These are phyloP conservation scores for Tragulus kanchil DNA, from an alignment of 2,113 vertebrate genomes.

Conservation along the genomic window DNA sequence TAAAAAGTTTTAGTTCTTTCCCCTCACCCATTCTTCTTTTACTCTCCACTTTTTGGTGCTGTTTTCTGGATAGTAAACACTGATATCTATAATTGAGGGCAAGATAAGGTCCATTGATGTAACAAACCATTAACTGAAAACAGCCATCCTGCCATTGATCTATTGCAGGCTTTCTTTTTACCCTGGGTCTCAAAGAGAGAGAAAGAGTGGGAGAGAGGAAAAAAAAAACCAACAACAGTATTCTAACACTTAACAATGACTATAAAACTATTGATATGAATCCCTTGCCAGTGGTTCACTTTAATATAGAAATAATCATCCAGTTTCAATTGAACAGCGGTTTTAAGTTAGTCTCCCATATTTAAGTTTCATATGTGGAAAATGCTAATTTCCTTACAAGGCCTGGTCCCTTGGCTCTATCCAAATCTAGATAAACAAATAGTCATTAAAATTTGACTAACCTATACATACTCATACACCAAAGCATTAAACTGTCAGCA, in stretches of 20 bases:
- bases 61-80: slow-evolving; percentile 51
- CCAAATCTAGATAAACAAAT: slow-evolving; percentile 77
- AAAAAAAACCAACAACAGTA: neutral
- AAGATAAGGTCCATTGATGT: slow-evolving; percentile 72
- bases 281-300: slow-evolving; percentile 73
- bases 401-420: slow-evolving; percentile 51
- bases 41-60: neutral
- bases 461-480: slow-evolving; percentile 20
- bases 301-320: slow-evolving; percentile 72
- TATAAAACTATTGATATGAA: slow-evolving; percentile 24
- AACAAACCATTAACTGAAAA: slow-evolving; percentile 71
- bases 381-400: slow-evolving; percentile 67
- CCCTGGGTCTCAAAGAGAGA: slow-evolving; percentile 42
- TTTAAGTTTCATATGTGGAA: slow-evolving; percentile 13
- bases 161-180: neutral
- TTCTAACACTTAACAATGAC: slow-evolving; percentile 36
- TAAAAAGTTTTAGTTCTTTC: neutral
- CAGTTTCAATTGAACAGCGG: slow-evolving; percentile 77
- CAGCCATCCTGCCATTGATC: slow-evolving; percentile 73
- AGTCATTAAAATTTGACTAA: slow-evolving; percentile 79
- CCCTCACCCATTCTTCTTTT: neutral
- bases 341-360: slow-evolving; percentile 66
- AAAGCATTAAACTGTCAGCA: slow-evolving; percentile 74
- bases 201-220: neutral
- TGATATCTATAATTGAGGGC: slow-evolving; percentile 75